A percentile compares a stretch with the other conserved stretches of the same genome.
These are phyloP conservation scores for Salmo trutta DNA, from an alignment of 2,797 vertebrate genomes.

Conservation along the genomic window DNA sequence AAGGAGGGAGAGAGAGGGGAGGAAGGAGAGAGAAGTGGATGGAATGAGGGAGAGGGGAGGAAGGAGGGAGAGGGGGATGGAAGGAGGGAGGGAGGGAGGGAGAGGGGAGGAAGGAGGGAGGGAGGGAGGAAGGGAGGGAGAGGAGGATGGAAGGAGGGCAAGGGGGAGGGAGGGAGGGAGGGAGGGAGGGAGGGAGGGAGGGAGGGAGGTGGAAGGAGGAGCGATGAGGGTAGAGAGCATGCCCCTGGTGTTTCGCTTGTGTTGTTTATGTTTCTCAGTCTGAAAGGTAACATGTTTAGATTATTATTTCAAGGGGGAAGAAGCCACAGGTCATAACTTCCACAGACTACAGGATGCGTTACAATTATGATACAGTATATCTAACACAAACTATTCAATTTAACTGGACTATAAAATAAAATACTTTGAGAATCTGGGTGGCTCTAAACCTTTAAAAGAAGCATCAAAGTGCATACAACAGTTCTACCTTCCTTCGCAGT, in stretches of 20 bases:
- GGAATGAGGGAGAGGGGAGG: too few species aligned
- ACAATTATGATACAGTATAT: neutral
- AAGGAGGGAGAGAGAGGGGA: neutral
- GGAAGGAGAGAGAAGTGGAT: too few species aligned
- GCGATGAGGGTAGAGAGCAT: neutral
- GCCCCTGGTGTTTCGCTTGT: neutral
- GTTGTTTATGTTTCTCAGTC: slow-evolving; percentile 3
- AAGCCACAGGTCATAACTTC: neutral
- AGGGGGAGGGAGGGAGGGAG: neutral
- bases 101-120: neutral
- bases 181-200: neutral
- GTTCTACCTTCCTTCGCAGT: slow-evolving; percentile 26
- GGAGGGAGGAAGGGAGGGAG: too few species aligned
- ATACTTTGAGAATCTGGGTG: neutral
- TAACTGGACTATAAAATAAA: neutral
- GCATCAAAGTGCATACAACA: neutral
- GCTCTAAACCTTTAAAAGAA: neutral
- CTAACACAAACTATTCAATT: neutral
- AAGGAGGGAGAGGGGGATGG: too few species aligned
- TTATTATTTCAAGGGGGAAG: neutral
- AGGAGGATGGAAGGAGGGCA: neutral
- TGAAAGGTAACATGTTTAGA: slow-evolving; percentile 3
- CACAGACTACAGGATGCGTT: neutral
- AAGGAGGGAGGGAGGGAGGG: too few species aligned
- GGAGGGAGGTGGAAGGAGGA: neutral